A percentile compares a stretch with the other conserved stretches of the same genome.
Conservation (phyloP, 2,888 invertebrate genomes). For the Flabesymbios commensalis region DNA sequence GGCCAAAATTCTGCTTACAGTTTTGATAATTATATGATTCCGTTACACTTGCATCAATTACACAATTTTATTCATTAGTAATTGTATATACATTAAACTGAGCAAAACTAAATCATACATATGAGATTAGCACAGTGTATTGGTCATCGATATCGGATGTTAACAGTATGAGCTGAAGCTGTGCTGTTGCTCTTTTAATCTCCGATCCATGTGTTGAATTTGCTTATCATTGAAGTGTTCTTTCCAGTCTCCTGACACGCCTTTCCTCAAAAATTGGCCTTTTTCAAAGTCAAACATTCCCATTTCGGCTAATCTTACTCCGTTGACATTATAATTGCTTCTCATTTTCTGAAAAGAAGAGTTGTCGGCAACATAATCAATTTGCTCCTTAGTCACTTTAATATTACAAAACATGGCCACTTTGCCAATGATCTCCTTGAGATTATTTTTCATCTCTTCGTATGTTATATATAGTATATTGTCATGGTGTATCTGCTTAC, state of each 20-base stretch:
- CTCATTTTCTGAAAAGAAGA: slow-evolving; percentile 13
- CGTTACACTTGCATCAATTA: too few relatives aligned
- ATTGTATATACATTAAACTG: too few relatives aligned
- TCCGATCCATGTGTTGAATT: background rate
- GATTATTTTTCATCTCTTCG: slow-evolving; percentile 22
- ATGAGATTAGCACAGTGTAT: too few relatives aligned
- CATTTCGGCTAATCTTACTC: too few relatives aligned
- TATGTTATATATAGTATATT: slow-evolving; percentile 9
- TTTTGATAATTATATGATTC: too few relatives aligned
- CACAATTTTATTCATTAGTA: too few relatives aligned
- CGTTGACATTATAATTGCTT: slow-evolving; percentile 4
- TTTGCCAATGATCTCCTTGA: background rate
- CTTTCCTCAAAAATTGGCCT: slow-evolving; percentile 11
- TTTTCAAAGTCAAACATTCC: too few relatives aligned
- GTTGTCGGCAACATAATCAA: slow-evolving; percentile 3
- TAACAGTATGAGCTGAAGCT: too few relatives aligned
- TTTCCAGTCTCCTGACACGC: slow-evolving; percentile 11
- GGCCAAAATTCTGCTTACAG: too few relatives aligned
- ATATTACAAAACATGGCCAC: slow-evolving; percentile 16
- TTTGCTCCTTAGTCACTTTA: slow-evolving; percentile 6
- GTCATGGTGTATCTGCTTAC: background rate
- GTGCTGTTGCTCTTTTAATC: background rate
- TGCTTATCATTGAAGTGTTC: slow-evolving; percentile 14
- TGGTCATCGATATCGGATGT: too few relatives aligned
- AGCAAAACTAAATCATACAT: too few relatives aligned